Evolutionary conservation across 2,113 vertebrate species (phyloP), one percentile per base, ranked within the genome.

Genomic region (Tautogolabrus adspersus): DNA sequence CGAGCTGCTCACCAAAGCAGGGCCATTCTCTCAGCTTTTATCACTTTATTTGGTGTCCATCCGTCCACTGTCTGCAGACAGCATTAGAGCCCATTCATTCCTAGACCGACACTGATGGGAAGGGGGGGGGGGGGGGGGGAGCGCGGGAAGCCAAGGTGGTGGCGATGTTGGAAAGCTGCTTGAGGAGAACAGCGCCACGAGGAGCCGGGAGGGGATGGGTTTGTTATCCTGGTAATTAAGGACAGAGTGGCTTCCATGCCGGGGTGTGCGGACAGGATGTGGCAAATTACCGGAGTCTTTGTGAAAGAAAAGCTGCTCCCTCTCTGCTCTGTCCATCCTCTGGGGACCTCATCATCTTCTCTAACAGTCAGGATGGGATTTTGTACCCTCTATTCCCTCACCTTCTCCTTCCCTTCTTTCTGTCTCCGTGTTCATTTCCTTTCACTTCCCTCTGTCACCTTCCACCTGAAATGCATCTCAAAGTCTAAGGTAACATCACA

Each of bases 311-410:
- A 95, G 94, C 95, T 95, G 92, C 93, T 95, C 93, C 94, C 93
- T 91, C 92, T 93, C 93, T 93, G 93, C 93, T 95, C 95, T 88
- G 90, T 93, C 94, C 93, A 72, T 93, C 93, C 96, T 95, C 96
- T 75, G 74, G 96, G 96, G 96, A 97, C 91, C 96, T 96, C 93
- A 94, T 97, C 95, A 95, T 96, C 93, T 96, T 96, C 94, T 94
- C 95, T 96, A 96, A 98, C 96, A 97, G 96, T 97, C 97, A 97
- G 94, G 96, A 96, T 95, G 93, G 96, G 94, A 95, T 96, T 96
- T 96, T 95, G 93, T 95, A 95, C 91, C 94, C 94, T 96, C 87
- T 94, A 92, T 96, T 96, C 94, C 94, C 94, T 95, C 88, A 94
- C 84, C 89, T 86, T 92, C 92, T 88, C 78, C 79, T 92, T 92